Evolutionary conservation across 2,113 vertebrate genomes (phyloP).

Genomic region (Danio rerio): GRCz12tu NC_133180.1:52377501-52378000

Average conservation of each 20-base stretch:
- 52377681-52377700: conserved; percentile 64
- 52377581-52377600: conserved; percentile 61
- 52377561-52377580: conserved; percentile 63
- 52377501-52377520: conserved; percentile 52
- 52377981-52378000: background rate
- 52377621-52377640: conserved; percentile 60
- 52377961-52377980: conserved; percentile 16
- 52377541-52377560: conserved; percentile 50
- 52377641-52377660: conserved; percentile 59
- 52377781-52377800: conserved; percentile 50
- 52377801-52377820: conserved; percentile 45
- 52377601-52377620: conserved; percentile 57
- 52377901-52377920: conserved; percentile 39
- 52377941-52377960: background rate
- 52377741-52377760: conserved; percentile 67
- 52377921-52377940: conserved; percentile 36
- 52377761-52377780: conserved; percentile 60
- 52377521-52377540: conserved; percentile 39
- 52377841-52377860: no score
- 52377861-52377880: no score
- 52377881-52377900: conserved; percentile 7
- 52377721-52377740: conserved; percentile 59
- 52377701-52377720: conserved; percentile 54
- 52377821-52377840: background rate
- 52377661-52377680: conserved; percentile 59